Base-by-base conservation (phyloP, 2,888 invertebrate genomes). In the Tanaodytes sp. region DNA sequence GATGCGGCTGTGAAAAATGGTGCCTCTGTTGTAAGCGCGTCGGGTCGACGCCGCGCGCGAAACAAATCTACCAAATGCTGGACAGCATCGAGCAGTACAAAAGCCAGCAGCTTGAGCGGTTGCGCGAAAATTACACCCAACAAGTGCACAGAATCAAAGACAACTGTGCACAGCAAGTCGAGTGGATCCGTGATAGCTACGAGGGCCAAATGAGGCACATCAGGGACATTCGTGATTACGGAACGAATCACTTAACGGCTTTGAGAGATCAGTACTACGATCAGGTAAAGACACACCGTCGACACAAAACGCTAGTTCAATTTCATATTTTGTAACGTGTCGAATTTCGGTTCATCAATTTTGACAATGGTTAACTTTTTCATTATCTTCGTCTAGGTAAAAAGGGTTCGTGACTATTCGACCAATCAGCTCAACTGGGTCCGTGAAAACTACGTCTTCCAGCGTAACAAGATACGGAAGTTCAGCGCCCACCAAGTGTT, bases 381-480 rank as follows among this genome's bases (percentile, higher is more conserved):
- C n/a, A n/a, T n/a, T n/a, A n/a, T 33, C 33, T 33, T 33, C n/a
- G 33, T 33, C 58, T 89, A 96, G 94, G 93, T 96, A 72, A 93
- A 93, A 83, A 91, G 93, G 76, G 96, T 97, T 31, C 90, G 96
- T 61, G 96, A 96, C 80, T 97, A 97, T 84, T 96, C 97, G 15
- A 93, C 93, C 31, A 89, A 91, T 68, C 96, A 97, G 86, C 88
- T 97, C 77, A 95, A 95, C 85, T 94, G 95, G 92, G 94, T 97
- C 75, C 90, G 96, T 69, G 97, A 97, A 85, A 96, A 96, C 86
- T 97, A 97, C 86, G 93, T 96, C 82, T 94, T 94, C 88, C 97
- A 97, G 86, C 90, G 97, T 61, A 94, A 96, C 86, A 93, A 96
- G 85, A 95, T 97, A 73, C 89, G 96, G 46, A 97, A 97, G 85